phyloP scores from a whole-genome alignment of 2,797 vertebrate species.

The Atherinosoma microstoma region DNA sequence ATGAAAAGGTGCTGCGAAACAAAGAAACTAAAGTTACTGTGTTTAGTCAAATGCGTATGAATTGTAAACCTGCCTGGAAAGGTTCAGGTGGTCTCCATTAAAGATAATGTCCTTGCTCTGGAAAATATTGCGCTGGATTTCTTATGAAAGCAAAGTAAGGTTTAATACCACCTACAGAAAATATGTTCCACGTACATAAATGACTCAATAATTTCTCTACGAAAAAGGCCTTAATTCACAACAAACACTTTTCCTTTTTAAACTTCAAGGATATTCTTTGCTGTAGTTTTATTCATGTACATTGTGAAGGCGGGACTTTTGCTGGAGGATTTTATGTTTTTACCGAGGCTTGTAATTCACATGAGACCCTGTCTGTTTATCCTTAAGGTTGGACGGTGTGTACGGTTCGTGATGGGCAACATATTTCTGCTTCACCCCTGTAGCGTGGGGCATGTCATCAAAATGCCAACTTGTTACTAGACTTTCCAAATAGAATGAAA shows the following conservation, averaged over 20 bases:
- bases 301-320: accelerated
- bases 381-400: slow-evolving; percentile 9
- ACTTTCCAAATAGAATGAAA: slow-evolving; percentile 46
- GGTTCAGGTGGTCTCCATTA: no score
- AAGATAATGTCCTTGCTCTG: slow-evolving; percentile 7
- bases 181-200: background rate
- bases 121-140: background rate
- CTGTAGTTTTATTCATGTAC: background rate
- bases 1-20: slow-evolving; percentile 3
- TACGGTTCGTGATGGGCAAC: slow-evolving; percentile 33
- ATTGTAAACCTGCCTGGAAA: no score
- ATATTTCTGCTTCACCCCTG: slow-evolving; percentile 23
- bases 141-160: background rate
- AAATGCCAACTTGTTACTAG: slow-evolving; percentile 43
- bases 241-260: background rate
- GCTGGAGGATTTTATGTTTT: background rate
- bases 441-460: slow-evolving; percentile 25
- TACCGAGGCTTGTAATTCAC: background rate
- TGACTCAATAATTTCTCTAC: background rate
- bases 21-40: no score
- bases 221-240: background rate
- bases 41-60: no score
- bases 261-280: background rate
- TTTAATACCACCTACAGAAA: slow-evolving; percentile 8
- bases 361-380: background rate